phyloP scores from a whole-genome alignment of 1,140 invertebrate species.

The Aethina tumida region DNA sequence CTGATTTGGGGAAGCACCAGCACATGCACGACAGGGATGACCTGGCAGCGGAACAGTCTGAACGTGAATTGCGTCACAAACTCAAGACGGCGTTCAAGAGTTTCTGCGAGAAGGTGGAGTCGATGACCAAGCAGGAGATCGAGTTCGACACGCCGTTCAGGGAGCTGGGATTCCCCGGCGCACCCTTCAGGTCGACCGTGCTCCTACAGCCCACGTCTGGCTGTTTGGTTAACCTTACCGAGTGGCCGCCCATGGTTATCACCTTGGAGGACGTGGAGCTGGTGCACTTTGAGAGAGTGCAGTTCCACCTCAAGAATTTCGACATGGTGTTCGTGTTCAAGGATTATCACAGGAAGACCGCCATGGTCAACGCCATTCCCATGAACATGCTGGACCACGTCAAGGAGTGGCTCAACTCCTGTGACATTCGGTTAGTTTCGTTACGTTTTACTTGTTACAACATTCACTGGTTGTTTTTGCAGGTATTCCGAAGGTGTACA shows the following conservation, averaged over 20 bases:
- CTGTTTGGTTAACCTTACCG: conserved; percentile 92
- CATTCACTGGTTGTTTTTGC: conserved; percentile 1
- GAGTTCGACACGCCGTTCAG: conserved; percentile 99
- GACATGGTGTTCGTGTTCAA: conserved; percentile 99
- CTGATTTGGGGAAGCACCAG: conserved; percentile 98
- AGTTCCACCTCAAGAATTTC: conserved; percentile 98
- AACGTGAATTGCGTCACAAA: conserved; percentile 92
- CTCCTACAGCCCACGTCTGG: conserved; percentile 94
- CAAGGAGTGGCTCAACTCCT: conserved; percentile 91
- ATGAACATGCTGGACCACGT: conserved; percentile 99
- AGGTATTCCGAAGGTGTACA: conserved; percentile 96
- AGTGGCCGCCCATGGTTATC: conserved; percentile 99
- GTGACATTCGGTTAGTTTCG: conserved; percentile 32
- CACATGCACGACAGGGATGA: conserved; percentile 99
- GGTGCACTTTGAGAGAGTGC: conserved; percentile 98
- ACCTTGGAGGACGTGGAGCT: conserved; percentile 95
- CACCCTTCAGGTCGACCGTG: conserved; percentile 94
- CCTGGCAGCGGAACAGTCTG: conserved; percentile 95
- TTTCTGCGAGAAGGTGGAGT: conserved; percentile 92
- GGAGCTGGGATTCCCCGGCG: conserved; percentile 95
- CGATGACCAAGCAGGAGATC: conserved; percentile 91
- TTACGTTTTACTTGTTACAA: too few relatives aligned
- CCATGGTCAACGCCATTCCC: conserved; percentile 96
- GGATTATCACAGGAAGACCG: conserved; percentile 88
- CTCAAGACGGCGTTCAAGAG: conserved; percentile 96